phyloP scores from a whole-genome alignment of 1,140 invertebrate genomes.

The Zaprionus camerounensis region DNA sequence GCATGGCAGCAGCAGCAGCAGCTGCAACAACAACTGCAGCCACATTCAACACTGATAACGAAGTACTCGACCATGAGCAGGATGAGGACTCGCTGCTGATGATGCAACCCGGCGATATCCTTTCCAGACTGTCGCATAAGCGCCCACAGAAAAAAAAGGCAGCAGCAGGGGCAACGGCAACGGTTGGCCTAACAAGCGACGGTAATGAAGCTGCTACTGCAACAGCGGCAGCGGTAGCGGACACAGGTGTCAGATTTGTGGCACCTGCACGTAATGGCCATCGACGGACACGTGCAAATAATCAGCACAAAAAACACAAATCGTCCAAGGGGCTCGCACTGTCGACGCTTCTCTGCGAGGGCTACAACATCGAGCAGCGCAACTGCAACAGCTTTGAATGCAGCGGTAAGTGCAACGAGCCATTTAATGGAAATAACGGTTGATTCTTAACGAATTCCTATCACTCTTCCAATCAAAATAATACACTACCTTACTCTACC shows the following conservation, averaged over 20 bases:
- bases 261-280: slow-evolving; percentile 57
- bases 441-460: background rate
- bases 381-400: slow-evolving; percentile 84
- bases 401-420: slow-evolving; percentile 61
- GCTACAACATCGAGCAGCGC: slow-evolving; percentile 84
- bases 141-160: slow-evolving; percentile 18
- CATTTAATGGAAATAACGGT: background rate
- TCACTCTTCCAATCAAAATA: background rate
- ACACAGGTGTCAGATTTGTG: slow-evolving; percentile 70
- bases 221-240: slow-evolving; percentile 7
- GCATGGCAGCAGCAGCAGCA: background rate
- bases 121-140: slow-evolving; percentile 47
- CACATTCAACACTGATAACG: slow-evolving; percentile 61
- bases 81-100: slow-evolving; percentile 48
- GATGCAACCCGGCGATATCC: slow-evolving; percentile 48
- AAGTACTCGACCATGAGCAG: slow-evolving; percentile 52
- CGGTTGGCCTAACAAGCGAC: slow-evolving; percentile 57
- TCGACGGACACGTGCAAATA: slow-evolving; percentile 66
- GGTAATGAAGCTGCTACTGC: slow-evolving; percentile 53
- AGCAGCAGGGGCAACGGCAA: background rate
- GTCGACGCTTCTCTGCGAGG: slow-evolving; percentile 80
- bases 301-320: slow-evolving; percentile 72
- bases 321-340: slow-evolving; percentile 66
- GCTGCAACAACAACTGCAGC: slow-evolving; percentile 9
- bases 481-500: background rate